Evolutionary conservation across 2,113 vertebrate species (phyloP).

Genomic region (Haemorhous mexicanus): DNA sequence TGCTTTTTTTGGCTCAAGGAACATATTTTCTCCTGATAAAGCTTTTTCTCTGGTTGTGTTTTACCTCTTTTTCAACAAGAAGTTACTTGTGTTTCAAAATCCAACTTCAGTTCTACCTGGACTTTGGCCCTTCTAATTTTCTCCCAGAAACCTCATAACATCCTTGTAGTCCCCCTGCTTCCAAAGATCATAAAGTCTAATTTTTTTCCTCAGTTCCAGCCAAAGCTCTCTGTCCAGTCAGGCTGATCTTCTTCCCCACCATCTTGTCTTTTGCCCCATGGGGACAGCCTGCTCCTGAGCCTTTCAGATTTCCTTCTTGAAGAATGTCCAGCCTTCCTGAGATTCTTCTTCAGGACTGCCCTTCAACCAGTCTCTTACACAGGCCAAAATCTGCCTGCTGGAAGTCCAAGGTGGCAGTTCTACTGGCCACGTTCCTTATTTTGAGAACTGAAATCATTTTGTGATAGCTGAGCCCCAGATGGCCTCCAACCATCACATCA

Average conservation of each 20-base stretch:
- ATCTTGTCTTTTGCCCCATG: background rate
- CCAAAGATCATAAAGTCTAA: background rate
- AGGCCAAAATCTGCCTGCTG: background rate
- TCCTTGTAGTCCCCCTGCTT: background rate
- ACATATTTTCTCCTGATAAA: background rate
- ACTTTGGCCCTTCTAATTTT: background rate
- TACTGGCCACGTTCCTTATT: background rate
- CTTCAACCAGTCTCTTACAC: background rate
- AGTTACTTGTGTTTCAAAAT: background rate
- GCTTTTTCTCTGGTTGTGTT: background rate
- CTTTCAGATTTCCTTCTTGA: background rate
- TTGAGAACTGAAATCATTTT: background rate
- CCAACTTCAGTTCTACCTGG: background rate
- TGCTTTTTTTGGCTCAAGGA: background rate
- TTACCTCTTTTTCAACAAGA: background rate
- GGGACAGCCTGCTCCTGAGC: background rate
- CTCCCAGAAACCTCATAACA: background rate
- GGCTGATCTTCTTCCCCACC: background rate
- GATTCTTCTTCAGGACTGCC: background rate
- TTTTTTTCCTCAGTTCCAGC: background rate
- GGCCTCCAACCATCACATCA: background rate
- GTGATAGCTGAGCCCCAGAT: background rate
- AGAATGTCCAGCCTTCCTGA: background rate
- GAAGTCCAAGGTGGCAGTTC: background rate
- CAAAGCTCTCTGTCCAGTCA: background rate